Base-by-base conservation (phyloP, 2,888 invertebrate species). In the Trilocha varians region DNA sequence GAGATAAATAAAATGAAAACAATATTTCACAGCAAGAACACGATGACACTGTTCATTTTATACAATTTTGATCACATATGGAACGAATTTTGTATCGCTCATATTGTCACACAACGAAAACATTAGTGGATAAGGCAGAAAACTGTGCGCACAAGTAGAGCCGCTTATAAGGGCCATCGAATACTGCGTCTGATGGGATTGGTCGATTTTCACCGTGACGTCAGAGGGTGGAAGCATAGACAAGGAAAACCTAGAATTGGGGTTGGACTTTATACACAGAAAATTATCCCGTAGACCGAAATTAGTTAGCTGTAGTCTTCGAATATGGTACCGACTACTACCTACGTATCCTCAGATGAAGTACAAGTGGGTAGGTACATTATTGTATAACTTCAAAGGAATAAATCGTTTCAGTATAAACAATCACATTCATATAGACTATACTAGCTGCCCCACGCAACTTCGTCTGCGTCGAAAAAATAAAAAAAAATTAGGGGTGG, bases 151-250 rank as follows among this genome's bases (percentile, higher is more conserved):
- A 70, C 67, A 69, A 65, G 70, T 79, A 70, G 67, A 67, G 71
- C 68, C 68, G 70, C 71, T 62, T 65, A 57, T 59, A 64, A 69
- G 74, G 73, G 73, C 71, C 72, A 80, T 78, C 73, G 77, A 78
- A 71, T 69, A 79, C 83, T 82, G 78, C 74, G 73, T 76, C 75
- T 67, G 70, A 74, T 77, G 75, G 83, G 87, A 89, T 89, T 88
- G 88, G 88, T 88, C 88, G 88, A 88, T 87, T 84, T 86, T 77
- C 83, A 74, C 62, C 53, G 76, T 87, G 87, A 88, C 88, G 87
- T 88, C 88, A 88, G 79, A 77, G 87, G 87, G 87, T 85, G 70
- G 77, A 62, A 70, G 61, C 83, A 84, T 82, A 84, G 84, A 85
- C 78, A 78, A 78, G 55, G 60, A 57, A 71, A 67, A 73, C 59